phyloP scores from a whole-genome alignment of 1,140 invertebrate genomes.

The Patella vulgata region DNA sequence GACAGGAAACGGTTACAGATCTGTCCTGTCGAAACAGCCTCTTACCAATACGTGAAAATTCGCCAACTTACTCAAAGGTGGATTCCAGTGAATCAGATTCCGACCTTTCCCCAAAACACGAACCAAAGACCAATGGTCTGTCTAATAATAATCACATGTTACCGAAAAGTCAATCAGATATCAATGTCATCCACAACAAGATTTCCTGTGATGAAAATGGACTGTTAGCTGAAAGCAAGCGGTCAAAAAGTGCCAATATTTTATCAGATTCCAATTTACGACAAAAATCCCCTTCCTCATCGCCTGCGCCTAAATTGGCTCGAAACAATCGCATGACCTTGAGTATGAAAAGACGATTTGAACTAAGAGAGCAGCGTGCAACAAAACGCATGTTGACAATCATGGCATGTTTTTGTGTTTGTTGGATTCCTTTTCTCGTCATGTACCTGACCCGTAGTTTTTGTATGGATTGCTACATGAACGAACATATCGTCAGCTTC shows the following conservation, averaged over 20 bases:
- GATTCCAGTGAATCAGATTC: too few species aligned
- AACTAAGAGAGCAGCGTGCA: conserved; percentile 90
- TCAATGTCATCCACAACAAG: too few species aligned
- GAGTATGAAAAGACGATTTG: conserved; percentile 56
- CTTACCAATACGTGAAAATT: too few species aligned
- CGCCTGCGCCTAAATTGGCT: conserved; percentile 4
- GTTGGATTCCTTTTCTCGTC: conserved; percentile 98
- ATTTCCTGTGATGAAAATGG: too few species aligned
- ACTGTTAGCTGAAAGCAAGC: too few species aligned
- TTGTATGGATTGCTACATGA: conserved; percentile 48
- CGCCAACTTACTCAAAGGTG: too few species aligned
- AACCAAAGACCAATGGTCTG: too few species aligned
- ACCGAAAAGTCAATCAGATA: too few species aligned
- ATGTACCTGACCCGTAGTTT: conserved; percentile 69
- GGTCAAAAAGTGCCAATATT: conserved; percentile 29
- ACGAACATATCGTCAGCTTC: conserved; percentile 53
- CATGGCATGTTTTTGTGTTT: conserved; percentile 98
- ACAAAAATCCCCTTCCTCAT: background rate
- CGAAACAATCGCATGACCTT: conserved; percentile 36
- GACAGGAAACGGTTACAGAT: too few species aligned
- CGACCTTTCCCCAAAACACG: too few species aligned
- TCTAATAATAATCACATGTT: too few species aligned
- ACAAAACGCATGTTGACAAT: conserved; percentile 96
- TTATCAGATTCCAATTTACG: background rate
- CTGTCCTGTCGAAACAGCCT: too few species aligned